Evolutionary conservation across 2,888 invertebrate species (phyloP), one percentile per base, ranked within the genome.

Genomic region (Serripes groenlandicus): DNA sequence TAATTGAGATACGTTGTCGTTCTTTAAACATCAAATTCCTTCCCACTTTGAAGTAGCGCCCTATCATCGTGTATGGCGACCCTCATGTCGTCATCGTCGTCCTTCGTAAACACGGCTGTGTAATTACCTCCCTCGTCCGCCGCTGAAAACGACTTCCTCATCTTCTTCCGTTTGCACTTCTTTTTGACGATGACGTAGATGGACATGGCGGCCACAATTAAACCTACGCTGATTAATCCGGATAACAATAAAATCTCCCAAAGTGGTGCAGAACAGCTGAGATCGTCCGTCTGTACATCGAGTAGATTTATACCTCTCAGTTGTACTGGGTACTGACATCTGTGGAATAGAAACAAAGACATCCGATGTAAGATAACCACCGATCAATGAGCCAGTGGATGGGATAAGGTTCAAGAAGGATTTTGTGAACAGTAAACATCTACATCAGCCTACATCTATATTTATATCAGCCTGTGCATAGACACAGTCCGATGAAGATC

Each of bases 41-140:
- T 52, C 28, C 60, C 58, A 30, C 58, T 68, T 35, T 32, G 32
- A 23, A 81, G 23, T 32, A 85, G 56, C 28, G 52, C 11, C 35
- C 58, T 81, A 3, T 58, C 58, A 32, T 85, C 85, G 9, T 78
- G 60, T 54, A 85, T 70, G 9, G 75, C 23, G 3, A 77, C 66
- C 1, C 66, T 18, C 26, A 37, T 42, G 11, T 66, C 72, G 11
- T 84, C 84, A 2, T 85, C 85, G 0, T 84, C 75, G 11, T 82
- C 85, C 23, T 52, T 60, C 26, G 82, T 80, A 49, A 78, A 85
- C 2, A 85, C 82, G 26, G 85, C 85, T 0, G 85, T 79, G 56
- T 85, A 85, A 64, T 82, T 34, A 56, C 70, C 77, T 1, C 77
- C 72, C 15, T 21, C 28, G 56, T 80, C 83, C 30, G 37, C 54